Evolutionary conservation across 2,113 vertebrate species (phyloP).

Genomic region (Nesogale talazaci): DNA sequence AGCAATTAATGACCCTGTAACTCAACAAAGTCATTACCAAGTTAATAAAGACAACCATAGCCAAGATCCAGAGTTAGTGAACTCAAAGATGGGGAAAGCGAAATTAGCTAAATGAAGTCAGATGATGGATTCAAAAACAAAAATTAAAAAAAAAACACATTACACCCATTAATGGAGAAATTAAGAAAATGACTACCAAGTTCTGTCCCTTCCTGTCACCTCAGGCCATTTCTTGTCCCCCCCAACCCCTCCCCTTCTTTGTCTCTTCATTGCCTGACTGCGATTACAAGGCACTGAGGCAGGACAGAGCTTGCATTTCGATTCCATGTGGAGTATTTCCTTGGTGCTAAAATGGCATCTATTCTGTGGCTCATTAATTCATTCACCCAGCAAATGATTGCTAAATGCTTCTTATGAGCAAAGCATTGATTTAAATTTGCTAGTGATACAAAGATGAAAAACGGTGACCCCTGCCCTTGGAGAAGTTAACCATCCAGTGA

Average conservation of each 20-base stretch:
- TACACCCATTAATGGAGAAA: constrained; percentile 53
- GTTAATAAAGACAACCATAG: constrained; percentile 70
- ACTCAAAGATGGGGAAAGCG: constrained; percentile 45
- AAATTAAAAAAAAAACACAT: background rate
- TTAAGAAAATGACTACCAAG: constrained; percentile 66
- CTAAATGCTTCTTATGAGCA: constrained; percentile 49
- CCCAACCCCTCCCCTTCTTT: background rate
- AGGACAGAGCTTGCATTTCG: constrained; percentile 6
- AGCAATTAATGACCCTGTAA: constrained; percentile 74
- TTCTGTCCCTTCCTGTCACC: constrained; percentile 23
- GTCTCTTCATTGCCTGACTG: constrained; percentile 24
- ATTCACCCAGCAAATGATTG: constrained; percentile 64
- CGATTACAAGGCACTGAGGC: constrained; percentile 50
- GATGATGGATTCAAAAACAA: constrained; percentile 70
- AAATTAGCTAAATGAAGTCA: constrained; percentile 63
- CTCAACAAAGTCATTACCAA: constrained; percentile 69
- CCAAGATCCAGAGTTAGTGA: constrained; percentile 54
- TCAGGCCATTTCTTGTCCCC: constrained; percentile 55
- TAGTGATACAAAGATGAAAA: constrained; percentile 50
- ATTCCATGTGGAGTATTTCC: constrained; percentile 26
- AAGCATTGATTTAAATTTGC: constrained; percentile 63
- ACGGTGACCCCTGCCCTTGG: constrained; percentile 3
- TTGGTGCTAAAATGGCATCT: constrained; percentile 56
- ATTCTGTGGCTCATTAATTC: constrained; percentile 67
- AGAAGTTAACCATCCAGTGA: constrained; percentile 27